A percentile compares a stretch with the other conserved stretches of the same genome.
phyloP scores from a whole-genome alignment of 30 jellyfish, hydroid and myxozoan genomes.

The Haliclystus octoradiatus region DNA sequence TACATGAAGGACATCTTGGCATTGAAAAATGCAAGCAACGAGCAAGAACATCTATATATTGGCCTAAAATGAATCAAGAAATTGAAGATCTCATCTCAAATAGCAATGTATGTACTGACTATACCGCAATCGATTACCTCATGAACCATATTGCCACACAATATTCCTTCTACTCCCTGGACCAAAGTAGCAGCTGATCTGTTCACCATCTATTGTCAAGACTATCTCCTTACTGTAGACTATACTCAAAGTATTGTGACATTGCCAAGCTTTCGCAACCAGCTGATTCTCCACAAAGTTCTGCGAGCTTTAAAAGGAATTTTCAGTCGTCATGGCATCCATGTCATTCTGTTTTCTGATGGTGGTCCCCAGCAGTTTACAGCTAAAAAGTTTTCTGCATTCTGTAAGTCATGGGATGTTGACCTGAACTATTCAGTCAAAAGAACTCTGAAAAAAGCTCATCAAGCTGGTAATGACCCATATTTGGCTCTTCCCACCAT shows the following conservation, averaged over 20 bases:
- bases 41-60: slow-evolving; percentile 16
- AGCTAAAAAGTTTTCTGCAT: slow-evolving; percentile 35
- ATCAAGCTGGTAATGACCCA: too few relatives aligned
- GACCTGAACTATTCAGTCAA: slow-evolving; percentile 44
- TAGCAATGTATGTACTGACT: slow-evolving; percentile 18
- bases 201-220: slow-evolving; percentile 3
- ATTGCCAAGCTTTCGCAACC: slow-evolving; percentile 6
- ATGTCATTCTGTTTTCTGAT: too few relatives aligned
- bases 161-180: slow-evolving; percentile 30
- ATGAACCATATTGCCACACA: slow-evolving; percentile 21
- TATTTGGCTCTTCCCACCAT: too few relatives aligned
- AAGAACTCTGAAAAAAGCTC: too few relatives aligned
- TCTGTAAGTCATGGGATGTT: too few relatives aligned
- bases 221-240: slow-evolving; percentile 17
- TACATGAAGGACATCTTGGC: too few relatives aligned
- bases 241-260: slow-evolving; percentile 16
- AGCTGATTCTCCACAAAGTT: slow-evolving; percentile 28
- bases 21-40: slow-evolving; percentile 11
- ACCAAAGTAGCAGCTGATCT: slow-evolving; percentile 24
- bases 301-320: slow-evolving; percentile 17
- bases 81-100: too few relatives aligned
- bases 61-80: too few relatives aligned
- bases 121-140: slow-evolving; percentile 21
- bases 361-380: slow-evolving; percentile 20
- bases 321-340: too few relatives aligned